Evolutionary conservation across 1,140 invertebrate genomes (phyloP).

Genomic region (Cotesia chilonis): DNA sequence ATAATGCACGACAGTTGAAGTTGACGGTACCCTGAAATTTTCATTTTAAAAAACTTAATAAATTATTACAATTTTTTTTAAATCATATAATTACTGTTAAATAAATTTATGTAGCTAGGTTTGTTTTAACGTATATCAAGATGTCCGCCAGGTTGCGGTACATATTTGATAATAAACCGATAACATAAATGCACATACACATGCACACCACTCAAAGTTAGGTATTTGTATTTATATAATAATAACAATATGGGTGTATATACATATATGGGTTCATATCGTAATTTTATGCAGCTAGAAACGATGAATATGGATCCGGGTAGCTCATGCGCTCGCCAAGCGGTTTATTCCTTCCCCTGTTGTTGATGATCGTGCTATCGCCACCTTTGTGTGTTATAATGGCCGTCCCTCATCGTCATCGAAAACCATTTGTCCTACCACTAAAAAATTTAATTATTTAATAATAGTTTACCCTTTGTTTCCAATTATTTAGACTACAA

Average conservation of each 20-base stretch:
- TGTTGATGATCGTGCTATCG: constrained; percentile 5
- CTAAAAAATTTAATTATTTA: no score
- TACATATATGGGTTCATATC: constrained; percentile 22
- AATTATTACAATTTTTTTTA: no score
- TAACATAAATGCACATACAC: constrained; percentile 20
- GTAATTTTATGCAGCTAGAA: constrained; percentile 37
- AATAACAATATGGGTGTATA: no score
- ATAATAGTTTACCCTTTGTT: no score
- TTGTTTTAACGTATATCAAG: constrained; percentile 51
- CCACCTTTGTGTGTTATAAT: neutral
- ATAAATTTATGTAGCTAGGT: constrained; percentile 55
- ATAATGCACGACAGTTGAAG: no score
- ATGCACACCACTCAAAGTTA: neutral
- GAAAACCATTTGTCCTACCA: no score
- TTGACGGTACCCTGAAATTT: no score
- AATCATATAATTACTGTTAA: no score
- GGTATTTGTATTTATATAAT: constrained; percentile 1
- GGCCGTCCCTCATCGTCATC: neutral
- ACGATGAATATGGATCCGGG: constrained; percentile 33
- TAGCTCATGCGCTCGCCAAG: constrained; percentile 19
- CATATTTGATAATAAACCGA: constrained; percentile 28
- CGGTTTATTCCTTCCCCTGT: constrained; percentile 4
- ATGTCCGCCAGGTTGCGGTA: constrained; percentile 9
- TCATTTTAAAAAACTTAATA: no score
- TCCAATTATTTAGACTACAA: no score